Percentiles rank a stretch among this genome's conserved stretches.
Conservation (phyloP, 2,888 invertebrate genomes). For the Ferdinandea cuprea region DNA sequence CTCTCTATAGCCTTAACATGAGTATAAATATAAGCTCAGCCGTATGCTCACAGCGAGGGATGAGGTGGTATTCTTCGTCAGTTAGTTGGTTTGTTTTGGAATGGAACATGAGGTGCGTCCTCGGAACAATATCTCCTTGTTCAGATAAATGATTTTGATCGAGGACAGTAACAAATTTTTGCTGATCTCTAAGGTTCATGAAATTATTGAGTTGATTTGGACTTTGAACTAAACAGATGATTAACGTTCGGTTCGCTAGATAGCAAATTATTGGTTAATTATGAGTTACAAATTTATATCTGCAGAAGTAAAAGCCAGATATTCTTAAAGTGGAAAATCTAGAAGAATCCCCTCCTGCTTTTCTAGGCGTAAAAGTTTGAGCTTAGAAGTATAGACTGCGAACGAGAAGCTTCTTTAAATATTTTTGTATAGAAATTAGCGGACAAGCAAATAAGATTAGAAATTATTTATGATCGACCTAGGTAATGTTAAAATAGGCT, state of each 20-base stretch:
- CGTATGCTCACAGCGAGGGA: constrained; percentile 11
- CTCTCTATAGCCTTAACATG: constrained; percentile 31
- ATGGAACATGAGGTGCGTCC: constrained; percentile 64
- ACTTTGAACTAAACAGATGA: constrained; percentile 71
- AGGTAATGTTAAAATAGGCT: too few species aligned
- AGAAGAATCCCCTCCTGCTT: too few species aligned
- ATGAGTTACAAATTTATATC: too few species aligned
- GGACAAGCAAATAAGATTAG: too few species aligned
- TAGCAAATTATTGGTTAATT: constrained; percentile 24
- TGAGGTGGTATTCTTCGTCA: constrained; percentile 22
- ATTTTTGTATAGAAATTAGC: too few species aligned
- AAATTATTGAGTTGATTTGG: constrained; percentile 70
- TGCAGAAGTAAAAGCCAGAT: too few species aligned
- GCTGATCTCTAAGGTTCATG: constrained; percentile 64
- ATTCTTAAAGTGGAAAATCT: too few species aligned
- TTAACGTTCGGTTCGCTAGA: constrained; percentile 46
- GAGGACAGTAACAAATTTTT: constrained; percentile 72
- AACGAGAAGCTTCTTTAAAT: too few species aligned
- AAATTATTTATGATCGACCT: too few species aligned
- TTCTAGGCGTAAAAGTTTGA: too few species aligned
- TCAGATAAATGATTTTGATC: constrained; percentile 67
- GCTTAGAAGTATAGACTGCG: too few species aligned
- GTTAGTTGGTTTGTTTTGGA: constrained; percentile 56
- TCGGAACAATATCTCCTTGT: constrained; percentile 67
- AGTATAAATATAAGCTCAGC: constrained; percentile 48